Percentiles rank a stretch among this genome's conserved stretches.
phyloP scores from a whole-genome alignment of 2,113 vertebrate genomes.

The Promerops cafer region DNA sequence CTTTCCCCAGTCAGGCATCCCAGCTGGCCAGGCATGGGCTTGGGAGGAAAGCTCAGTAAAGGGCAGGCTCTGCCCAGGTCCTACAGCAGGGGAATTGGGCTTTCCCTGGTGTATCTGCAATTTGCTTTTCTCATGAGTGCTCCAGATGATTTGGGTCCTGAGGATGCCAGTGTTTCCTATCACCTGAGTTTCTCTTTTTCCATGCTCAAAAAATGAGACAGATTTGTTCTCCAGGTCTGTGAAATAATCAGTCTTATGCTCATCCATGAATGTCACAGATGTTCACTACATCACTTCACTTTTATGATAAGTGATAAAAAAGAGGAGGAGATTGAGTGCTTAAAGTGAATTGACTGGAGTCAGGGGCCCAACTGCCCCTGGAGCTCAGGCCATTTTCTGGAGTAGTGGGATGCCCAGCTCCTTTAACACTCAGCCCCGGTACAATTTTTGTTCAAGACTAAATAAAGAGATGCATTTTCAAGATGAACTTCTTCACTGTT shows the following conservation, averaged over 20 bases:
- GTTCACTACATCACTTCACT: background rate
- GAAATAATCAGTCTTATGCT: background rate
- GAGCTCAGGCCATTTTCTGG: background rate
- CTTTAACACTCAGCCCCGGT: background rate
- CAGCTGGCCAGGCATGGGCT: background rate
- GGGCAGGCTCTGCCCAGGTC: background rate
- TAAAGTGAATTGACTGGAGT: background rate
- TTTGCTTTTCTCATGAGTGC: background rate
- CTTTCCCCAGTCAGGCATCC: background rate
- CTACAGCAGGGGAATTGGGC: background rate
- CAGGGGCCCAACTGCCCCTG: fast-evolving
- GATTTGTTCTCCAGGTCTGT: background rate
- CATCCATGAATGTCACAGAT: background rate
- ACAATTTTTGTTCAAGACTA: background rate
- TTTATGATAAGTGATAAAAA: background rate
- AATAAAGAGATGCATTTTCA: background rate
- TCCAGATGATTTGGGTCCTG: background rate
- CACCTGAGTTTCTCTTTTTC: background rate
- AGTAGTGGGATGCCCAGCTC: background rate
- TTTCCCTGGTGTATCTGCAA: background rate
- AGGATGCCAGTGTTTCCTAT: background rate
- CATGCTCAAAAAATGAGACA: background rate
- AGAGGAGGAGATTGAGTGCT: background rate
- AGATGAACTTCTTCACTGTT: background rate
- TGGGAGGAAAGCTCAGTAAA: background rate